Percentiles rank a stretch among this genome's conserved stretches.
phyloP scores from a whole-genome alignment of 2,113 vertebrate species.

The Origma solitaria region DNA sequence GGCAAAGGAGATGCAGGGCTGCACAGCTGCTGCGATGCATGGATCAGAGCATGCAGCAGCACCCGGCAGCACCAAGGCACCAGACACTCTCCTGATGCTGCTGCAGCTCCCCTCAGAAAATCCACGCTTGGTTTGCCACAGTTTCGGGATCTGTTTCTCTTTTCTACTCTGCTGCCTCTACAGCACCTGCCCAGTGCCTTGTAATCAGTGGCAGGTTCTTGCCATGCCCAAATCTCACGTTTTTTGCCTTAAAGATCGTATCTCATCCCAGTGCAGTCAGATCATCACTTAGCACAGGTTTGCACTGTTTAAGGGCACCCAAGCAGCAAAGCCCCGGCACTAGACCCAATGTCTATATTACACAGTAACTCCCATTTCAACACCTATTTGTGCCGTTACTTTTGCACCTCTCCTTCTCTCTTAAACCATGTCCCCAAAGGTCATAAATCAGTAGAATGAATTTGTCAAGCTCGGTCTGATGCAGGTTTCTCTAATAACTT shows the following conservation, averaged over 20 bases:
- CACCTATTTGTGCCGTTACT: background rate
- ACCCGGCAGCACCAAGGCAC: background rate
- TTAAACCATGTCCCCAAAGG: background rate
- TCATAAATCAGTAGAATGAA: background rate
- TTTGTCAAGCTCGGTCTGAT: background rate
- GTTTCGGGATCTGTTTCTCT: background rate
- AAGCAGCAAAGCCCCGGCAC: accelerated
- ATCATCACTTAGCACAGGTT: background rate
- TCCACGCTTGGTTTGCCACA: background rate
- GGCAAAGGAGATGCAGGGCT: accelerated
- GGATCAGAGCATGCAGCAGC: background rate
- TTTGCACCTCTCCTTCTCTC: background rate
- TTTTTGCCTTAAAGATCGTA: background rate
- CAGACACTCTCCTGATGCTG: background rate
- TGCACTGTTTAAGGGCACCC: background rate
- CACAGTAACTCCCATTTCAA: background rate
- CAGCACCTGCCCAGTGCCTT: background rate
- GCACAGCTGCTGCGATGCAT: background rate
- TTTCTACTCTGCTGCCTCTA: background rate
- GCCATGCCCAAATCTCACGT: accelerated
- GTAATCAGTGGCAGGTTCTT: background rate
- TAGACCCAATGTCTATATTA: background rate
- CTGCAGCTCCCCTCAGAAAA: background rate
- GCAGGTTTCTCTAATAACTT: background rate
- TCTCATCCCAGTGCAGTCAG: background rate